Evolutionary conservation across 2,113 vertebrate genomes (phyloP).

Genomic region (Xyliphius kryptos): DNA sequence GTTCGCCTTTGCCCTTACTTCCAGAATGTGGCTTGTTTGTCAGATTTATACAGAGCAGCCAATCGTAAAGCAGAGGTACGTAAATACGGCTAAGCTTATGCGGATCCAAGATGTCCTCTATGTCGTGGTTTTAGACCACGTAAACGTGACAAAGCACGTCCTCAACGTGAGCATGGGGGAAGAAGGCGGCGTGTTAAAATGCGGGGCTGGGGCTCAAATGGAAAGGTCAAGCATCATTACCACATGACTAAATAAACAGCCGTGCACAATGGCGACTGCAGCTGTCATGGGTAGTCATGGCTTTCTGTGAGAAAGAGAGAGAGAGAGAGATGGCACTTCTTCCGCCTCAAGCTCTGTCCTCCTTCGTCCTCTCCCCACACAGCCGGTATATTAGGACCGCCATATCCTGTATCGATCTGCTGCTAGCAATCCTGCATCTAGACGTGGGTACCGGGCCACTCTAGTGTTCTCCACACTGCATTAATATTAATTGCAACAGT

Average conservation of each 20-base stretch:
- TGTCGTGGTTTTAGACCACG: no score
- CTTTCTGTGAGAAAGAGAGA: no score
- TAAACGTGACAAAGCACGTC: no score
- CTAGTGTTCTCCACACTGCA: conserved; percentile 61
- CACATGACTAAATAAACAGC: conserved; percentile 41
- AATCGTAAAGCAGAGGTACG: no score
- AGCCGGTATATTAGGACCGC: conserved; percentile 66
- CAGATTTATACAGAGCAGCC: no score
- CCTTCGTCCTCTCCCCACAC: conserved; percentile 21
- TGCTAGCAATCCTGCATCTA: conserved; percentile 56
- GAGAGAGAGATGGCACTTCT: no score
- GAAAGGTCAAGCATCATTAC: conserved; percentile 46
- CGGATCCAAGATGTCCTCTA: no score
- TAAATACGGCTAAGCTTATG: no score
- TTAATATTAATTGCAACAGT: conserved; percentile 70
- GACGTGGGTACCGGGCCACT: conserved; percentile 51
- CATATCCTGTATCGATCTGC: conserved; percentile 69
- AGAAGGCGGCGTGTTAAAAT: conserved; percentile 31
- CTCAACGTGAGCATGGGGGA: no score
- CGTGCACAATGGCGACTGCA: conserved; percentile 39
- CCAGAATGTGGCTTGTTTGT: no score
- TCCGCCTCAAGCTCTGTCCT: no score
- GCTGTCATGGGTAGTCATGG: conserved; percentile 48
- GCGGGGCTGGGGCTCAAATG: conserved; percentile 29
- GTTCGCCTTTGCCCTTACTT: no score